Evolutionary conservation across 2,797 vertebrate genomes (phyloP), one percentile per base, ranked within the genome.

Genomic region (Lates japonicus): DNA sequence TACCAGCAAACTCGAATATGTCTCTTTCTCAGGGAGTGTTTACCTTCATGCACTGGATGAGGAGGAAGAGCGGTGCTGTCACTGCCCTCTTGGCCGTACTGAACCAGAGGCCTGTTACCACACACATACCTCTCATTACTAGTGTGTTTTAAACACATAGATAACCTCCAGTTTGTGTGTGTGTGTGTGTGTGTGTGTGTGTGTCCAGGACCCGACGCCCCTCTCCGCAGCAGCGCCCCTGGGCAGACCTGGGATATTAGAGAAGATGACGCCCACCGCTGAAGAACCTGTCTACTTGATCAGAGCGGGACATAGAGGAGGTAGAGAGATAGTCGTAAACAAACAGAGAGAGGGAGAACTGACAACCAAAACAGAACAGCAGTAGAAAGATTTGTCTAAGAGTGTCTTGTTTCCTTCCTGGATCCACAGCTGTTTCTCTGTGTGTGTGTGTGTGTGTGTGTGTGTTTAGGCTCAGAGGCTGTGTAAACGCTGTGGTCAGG

Each of bases 401-500:
- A 29, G 25, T 29, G 35, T 79, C 22, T 76, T 41, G 52, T 9
- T 48, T 48, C 19, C 46, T 20, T 17, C 17, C 14, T 16, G 42
- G 42, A 44, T 16, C 42, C 42, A 16, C 42, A 44, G 42, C 16
- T 46, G 44, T 19, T 29, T 49, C 25, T 64, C 17, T 62, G 5
- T 60, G 33, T 74, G 29, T 84, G 19, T 73, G 35, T 73, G 59
- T 81, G 37, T 75, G 57, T 81, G 52, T 88, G 59, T 80, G 49
- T 81, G 44, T 76, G 35, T 82, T 22, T 63, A 99, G 98, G 98
- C 98, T 78, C 98, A 99, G 71, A 95, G 98, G 70, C 91, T 99
- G 68, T 99, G 98, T 90, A 98, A 97, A 89, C 96, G 98, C 46
- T 98, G 98, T 83, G 98, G 98, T 81, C 98, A 99, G 93, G 97